phyloP scores from a whole-genome alignment of 2,797 vertebrate genomes.

The Eospalax fontanierii region DNA sequence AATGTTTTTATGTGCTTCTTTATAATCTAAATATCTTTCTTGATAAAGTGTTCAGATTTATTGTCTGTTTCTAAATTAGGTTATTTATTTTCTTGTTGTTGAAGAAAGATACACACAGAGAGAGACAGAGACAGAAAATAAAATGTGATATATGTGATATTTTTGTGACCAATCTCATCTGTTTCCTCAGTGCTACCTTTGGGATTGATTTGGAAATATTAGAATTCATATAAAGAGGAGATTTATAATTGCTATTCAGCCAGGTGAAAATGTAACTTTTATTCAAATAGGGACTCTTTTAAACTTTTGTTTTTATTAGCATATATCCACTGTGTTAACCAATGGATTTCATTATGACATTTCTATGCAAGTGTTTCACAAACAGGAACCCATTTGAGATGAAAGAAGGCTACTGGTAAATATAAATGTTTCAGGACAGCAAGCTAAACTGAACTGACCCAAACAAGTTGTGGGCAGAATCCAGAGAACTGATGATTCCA shows the following conservation, averaged over 20 bases:
- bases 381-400: background rate
- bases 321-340: background rate
- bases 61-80: background rate
- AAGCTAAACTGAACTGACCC: background rate
- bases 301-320: background rate
- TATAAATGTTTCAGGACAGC: background rate
- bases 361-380: background rate
- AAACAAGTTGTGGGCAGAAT: background rate
- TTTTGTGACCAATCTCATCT: background rate
- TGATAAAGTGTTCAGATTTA: background rate
- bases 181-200: background rate
- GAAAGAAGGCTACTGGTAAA: background rate
- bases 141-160: background rate
- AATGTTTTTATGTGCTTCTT: background rate
- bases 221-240: background rate
- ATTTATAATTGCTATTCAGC: slow-evolving; percentile 10
- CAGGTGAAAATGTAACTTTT: background rate
- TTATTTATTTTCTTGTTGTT: background rate
- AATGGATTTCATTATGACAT: background rate
- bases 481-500: background rate
- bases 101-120: background rate
- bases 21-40: background rate
- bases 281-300: background rate
- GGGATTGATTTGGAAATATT: background rate
- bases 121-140: background rate